A percentile compares a stretch with the other conserved stretches of the same genome.
Conservation (phyloP, 2,113 vertebrate species). For the Solenodon paradoxus region DNA sequence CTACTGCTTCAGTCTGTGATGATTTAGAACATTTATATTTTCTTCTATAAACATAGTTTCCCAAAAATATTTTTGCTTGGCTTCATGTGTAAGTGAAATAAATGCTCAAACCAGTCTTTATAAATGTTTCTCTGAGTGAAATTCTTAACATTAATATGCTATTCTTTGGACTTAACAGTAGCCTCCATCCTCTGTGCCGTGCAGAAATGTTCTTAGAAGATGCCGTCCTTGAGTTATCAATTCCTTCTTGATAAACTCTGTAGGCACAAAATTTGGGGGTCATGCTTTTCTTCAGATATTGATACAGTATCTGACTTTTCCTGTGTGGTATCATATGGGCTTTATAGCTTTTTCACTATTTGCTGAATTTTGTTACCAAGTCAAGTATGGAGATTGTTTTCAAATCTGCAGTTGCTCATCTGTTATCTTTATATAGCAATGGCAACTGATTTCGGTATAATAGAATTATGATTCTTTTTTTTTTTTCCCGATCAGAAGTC, state of each 20-base stretch:
- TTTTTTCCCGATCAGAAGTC: not conserved
- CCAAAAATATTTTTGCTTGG: not conserved
- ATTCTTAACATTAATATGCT: not conserved
- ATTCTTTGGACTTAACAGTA: not conserved
- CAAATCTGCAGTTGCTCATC: not conserved
- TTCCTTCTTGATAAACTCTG: not conserved
- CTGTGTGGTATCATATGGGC: not conserved
- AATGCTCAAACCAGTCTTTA: not conserved
- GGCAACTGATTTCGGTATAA: not conserved
- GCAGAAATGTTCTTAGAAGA: not conserved
- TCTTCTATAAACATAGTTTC: not conserved
- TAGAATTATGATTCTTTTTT: not conserved
- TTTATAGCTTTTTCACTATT: not conserved
- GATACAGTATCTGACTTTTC: not conserved
- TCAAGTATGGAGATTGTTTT: not conserved
- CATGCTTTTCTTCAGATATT: not conserved
- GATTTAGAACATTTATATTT: not conserved
- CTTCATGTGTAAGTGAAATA: not conserved
- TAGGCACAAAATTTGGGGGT: not conserved
- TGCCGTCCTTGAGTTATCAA: not conserved
- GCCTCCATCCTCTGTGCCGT: not conserved
- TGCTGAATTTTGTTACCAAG: not conserved
- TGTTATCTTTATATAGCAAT: not conserved
- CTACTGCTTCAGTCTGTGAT: not conserved
- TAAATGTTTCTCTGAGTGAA: not conserved